Percentiles rank a stretch among this genome's conserved stretches.
phyloP scores from a whole-genome alignment of 1,140 invertebrate species.

The Ericerus pela region DNA sequence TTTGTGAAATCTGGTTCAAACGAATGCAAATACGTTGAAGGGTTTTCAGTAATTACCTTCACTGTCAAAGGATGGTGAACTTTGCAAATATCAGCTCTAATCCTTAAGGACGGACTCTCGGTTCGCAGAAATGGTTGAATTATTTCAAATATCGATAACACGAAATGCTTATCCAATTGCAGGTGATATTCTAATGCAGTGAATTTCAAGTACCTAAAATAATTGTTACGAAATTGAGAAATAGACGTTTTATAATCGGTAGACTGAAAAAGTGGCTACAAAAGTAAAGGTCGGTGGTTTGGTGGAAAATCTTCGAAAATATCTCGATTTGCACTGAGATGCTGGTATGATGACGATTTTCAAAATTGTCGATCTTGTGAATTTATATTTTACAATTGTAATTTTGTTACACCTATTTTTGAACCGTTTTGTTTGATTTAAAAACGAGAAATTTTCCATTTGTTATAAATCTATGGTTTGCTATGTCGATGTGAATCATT shows the following conservation, averaged over 20 bases:
- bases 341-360: no score
- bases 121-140: slow-evolving; percentile 38
- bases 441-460: no score
- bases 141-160: slow-evolving; percentile 45
- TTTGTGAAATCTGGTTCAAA: neutral
- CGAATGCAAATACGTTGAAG: neutral
- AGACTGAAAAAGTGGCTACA: neutral
- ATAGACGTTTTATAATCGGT: neutral
- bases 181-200: slow-evolving; percentile 54
- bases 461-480: no score
- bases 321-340: no score
- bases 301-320: no score
- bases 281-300: no score
- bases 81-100: slow-evolving; percentile 40
- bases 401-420: no score
- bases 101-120: slow-evolving; percentile 36
- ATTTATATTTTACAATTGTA: no score
- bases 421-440: no score
- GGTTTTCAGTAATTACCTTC: slow-evolving; percentile 24
- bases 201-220: slow-evolving; percentile 47
- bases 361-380: no score
- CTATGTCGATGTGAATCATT: no score
- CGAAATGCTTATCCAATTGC: slow-evolving; percentile 57
- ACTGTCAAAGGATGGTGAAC: slow-evolving; percentile 40
- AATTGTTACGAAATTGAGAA: neutral